Evolutionary conservation across 2,113 vertebrate genomes (phyloP).

Genomic region (Oncorhynchus clarkii): DNA sequence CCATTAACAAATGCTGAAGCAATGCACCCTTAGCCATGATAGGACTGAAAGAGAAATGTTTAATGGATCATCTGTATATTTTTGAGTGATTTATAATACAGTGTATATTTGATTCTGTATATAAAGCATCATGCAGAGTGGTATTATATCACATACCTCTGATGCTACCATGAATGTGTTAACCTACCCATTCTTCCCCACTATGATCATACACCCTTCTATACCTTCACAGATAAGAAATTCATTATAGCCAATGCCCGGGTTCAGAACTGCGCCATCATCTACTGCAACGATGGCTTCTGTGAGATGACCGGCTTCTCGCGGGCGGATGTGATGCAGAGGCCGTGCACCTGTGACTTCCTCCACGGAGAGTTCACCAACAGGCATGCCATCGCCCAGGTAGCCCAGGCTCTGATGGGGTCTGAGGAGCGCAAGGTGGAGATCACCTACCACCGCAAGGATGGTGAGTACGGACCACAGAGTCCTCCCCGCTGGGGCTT

Average conservation of each 20-base stretch:
- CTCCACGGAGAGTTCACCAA: constrained; percentile 90
- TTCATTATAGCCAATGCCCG: constrained; percentile 97
- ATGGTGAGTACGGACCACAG: constrained; percentile 77
- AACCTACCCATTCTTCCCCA: background rate
- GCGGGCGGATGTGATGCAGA: constrained; percentile 94
- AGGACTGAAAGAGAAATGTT: background rate
- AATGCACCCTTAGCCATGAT: background rate
- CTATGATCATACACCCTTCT: background rate
- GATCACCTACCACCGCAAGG: constrained; percentile 94
- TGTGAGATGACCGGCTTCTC: constrained; percentile 97
- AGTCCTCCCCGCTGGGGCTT: background rate
- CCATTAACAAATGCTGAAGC: background rate
- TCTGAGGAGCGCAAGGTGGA: constrained; percentile 93
- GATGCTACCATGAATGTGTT: background rate
- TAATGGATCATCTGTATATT: background rate
- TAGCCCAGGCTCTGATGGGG: constrained; percentile 89
- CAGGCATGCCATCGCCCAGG: constrained; percentile 87
- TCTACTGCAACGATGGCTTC: constrained; percentile 97
- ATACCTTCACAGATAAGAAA: constrained; percentile 86
- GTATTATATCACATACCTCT: background rate
- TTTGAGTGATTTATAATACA: background rate
- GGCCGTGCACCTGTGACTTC: constrained; percentile 94
- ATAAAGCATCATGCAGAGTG: background rate
- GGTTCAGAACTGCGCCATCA: constrained; percentile 94
- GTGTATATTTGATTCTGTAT: background rate